Evolutionary conservation across 2,797 vertebrate genomes (phyloP).

Genomic region (Parauchenoglanis punctatus): DNA sequence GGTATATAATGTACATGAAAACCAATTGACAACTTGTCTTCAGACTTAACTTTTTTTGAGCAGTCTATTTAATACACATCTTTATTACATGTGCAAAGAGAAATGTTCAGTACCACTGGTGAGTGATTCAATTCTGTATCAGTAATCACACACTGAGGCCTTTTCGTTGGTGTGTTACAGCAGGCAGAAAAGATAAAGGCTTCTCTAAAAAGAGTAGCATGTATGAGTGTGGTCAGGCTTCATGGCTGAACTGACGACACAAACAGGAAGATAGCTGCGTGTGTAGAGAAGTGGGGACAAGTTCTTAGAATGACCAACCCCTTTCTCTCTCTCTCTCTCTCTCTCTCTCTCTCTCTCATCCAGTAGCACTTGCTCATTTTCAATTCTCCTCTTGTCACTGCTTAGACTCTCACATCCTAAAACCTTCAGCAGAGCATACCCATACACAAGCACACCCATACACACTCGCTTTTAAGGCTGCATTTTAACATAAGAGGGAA

Average conservation of each 20-base stretch:
- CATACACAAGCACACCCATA: not conserved
- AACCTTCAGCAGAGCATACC: slow-evolving; percentile 1
- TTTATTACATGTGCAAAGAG: not conserved
- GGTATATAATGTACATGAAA: not conserved
- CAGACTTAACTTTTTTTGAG: not conserved
- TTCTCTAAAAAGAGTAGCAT: slow-evolving; percentile 15
- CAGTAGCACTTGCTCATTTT: slow-evolving; percentile 34
- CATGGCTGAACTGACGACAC: slow-evolving; percentile 62
- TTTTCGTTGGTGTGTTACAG: not conserved
- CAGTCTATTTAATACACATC: not conserved
- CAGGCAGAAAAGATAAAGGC: slow-evolving; percentile 23
- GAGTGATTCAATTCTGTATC: not conserved
- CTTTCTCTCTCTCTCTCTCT: slow-evolving; percentile 42
- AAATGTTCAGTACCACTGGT: not conserved
- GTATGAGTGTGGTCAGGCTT: slow-evolving; percentile 53
- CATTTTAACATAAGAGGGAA: not conserved
- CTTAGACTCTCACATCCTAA: slow-evolving; percentile 45
- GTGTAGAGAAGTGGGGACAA: slow-evolving; percentile 75
- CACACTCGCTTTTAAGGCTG: not conserved
- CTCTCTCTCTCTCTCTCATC: slow-evolving; percentile 28
- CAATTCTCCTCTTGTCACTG: slow-evolving; percentile 43
- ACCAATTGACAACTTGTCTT: not conserved
- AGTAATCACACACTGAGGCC: not conserved
- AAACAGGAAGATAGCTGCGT: slow-evolving; percentile 70
- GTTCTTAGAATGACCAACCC: slow-evolving; percentile 79